A percentile compares a stretch with the other conserved stretches of the same genome.
These are phyloP conservation scores for Acrossocheilus fasciatus DNA, from an alignment of 2,797 vertebrate genomes.

Conservation along the genomic window DNA sequence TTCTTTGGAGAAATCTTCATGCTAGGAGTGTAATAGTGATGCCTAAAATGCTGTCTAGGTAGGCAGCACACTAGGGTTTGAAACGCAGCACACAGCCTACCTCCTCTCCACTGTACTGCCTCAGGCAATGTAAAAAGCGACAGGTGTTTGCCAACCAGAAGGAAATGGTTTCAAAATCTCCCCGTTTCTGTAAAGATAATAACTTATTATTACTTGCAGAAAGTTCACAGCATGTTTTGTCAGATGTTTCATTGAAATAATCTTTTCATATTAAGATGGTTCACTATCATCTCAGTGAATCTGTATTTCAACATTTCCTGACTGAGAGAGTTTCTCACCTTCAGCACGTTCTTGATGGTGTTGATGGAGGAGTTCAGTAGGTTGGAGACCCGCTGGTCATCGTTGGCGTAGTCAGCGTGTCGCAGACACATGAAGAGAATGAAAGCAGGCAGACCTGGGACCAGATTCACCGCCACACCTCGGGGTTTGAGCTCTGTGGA, in stretches of 20 bases:
- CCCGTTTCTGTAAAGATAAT: constrained; percentile 83
- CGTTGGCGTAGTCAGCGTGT: constrained; percentile 91
- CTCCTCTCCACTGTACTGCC: constrained; percentile 97
- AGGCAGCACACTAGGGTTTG: not conserved
- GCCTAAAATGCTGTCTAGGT: not conserved
- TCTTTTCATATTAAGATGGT: not conserved
- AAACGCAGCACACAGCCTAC: constrained; percentile 58
- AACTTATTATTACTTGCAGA: not conserved
- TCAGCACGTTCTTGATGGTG: constrained; percentile 93
- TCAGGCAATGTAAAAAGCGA: constrained; percentile 91
- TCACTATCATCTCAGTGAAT: not conserved
- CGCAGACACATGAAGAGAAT: constrained; percentile 98
- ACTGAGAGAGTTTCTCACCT: constrained; percentile 78
- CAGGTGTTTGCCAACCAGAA: constrained; percentile 98
- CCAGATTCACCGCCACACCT: constrained; percentile 90
- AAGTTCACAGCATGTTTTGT: not conserved
- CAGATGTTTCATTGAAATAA: not conserved
- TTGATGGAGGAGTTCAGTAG: constrained; percentile 93
- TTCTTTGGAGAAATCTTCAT: not conserved
- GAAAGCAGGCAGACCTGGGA: constrained; percentile 93
- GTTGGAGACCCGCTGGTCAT: constrained; percentile 90
- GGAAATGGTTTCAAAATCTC: constrained; percentile 89
- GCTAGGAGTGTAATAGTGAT: not conserved
- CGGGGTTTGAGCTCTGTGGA: constrained; percentile 90
- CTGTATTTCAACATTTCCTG: not conserved